phyloP scores from a whole-genome alignment of 2,113 vertebrate species.

The Peromyscus leucopus region DNA sequence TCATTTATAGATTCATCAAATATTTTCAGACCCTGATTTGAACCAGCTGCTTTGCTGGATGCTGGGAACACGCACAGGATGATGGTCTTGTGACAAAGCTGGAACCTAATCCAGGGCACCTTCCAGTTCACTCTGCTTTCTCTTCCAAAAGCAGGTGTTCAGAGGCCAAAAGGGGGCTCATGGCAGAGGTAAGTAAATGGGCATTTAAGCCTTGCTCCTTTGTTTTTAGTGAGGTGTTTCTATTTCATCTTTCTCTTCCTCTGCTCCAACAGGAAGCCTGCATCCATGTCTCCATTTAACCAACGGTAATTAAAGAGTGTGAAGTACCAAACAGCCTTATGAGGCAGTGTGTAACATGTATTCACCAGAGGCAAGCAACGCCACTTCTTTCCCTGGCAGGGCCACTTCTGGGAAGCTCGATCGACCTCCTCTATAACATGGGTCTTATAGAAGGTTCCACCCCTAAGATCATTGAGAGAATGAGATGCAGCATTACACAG shows the following conservation, averaged over 20 bases:
- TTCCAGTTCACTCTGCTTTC: neutral
- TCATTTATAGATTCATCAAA: neutral
- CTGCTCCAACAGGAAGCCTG: neutral
- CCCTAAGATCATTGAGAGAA: neutral
- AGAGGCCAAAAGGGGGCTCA: neutral
- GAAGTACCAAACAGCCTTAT: neutral
- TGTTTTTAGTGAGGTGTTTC: neutral
- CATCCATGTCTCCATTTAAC: neutral
- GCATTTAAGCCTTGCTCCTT: neutral
- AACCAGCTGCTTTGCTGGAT: neutral
- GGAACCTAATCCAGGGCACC: neutral
- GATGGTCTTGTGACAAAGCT: neutral
- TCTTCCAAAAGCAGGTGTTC: neutral
- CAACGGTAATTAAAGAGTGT: constrained; percentile 3
- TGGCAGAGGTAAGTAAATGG: neutral
- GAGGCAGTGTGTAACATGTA: neutral
- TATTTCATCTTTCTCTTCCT: neutral
- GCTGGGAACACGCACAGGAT: neutral
- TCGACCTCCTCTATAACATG: neutral
- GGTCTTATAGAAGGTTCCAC: neutral
- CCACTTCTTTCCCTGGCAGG: too few species aligned
- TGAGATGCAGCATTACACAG: neutral
- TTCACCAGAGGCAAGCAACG: neutral
- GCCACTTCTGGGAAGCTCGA: neutral
- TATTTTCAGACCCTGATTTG: neutral